Evolutionary conservation across 2,113 vertebrate species (phyloP), one percentile per base, ranked within the genome.

Genomic region (Albula goreensis): DNA sequence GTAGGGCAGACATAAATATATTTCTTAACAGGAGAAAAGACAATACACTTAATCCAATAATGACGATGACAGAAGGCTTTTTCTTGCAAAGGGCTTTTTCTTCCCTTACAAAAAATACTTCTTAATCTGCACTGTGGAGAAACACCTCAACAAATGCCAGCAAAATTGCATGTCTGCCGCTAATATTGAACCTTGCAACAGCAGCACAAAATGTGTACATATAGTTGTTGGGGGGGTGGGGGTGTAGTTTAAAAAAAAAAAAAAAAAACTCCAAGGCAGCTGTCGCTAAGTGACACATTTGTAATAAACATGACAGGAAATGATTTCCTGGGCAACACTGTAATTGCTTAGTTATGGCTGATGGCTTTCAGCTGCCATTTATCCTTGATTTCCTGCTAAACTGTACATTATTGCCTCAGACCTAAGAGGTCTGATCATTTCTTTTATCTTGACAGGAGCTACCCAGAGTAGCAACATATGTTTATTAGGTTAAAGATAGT

Each of bases 271-370:
- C 52, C 52, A 70, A n/a, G 49, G 63, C 56, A 85, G 86, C 78
- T 85, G 85, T 53, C 57, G 57, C 82, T 86, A 81, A 80, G 85
- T 82, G 85, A 56, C 77, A 87, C 56, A 87, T 86, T 88, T 85
- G 53, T 85, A 84, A 88, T 80, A 89, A 90, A 91, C 85, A 89
- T 88, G 88, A 91, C 88, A 90, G 85, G 83, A 87, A 87, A 88
- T 88, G 85, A 63, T 91, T 89, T 84, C 17, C 66, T 22, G 82
- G 53, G 80, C 81, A 90, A 83, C 51, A 84, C 66, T 60, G 51
- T 86, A 87, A 90, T 87, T 88, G 86, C 87, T 80, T 84, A 86
- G 87, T 66, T 82, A 88, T 70, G 85, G 82, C 88, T 85, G 84
- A 83, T 85, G 74, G 87, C 87, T 91, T 86, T 79, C 60, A 77